These are phyloP conservation scores for Macaca fascicularis DNA, from an alignment of 2,113 vertebrate species.

Conservation along the genomic window DNA sequence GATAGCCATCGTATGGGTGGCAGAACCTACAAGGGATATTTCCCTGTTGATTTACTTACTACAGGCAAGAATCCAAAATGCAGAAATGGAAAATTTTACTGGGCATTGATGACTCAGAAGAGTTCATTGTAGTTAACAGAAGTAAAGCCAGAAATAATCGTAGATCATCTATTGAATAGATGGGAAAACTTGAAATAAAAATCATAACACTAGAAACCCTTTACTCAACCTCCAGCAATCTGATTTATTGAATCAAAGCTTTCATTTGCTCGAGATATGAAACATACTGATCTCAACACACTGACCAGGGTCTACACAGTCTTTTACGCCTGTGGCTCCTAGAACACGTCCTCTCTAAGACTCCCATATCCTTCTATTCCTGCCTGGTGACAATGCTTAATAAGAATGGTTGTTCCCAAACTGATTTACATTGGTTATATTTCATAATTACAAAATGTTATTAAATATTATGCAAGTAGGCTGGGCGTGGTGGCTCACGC, in stretches of 20 bases:
- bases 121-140: not conserved
- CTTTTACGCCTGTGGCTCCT: too few relatives aligned
- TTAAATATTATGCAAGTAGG: not conserved
- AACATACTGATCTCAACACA: not conserved
- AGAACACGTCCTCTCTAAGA: not conserved
- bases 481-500: rapidly evolving
- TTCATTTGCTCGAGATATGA: not conserved
- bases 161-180: not conserved
- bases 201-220: not conserved
- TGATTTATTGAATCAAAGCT: not conserved
- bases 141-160: not conserved
- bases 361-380: not conserved
- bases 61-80: not conserved
- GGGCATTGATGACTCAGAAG: not conserved
- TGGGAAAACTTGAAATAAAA: not conserved
- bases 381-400: not conserved
- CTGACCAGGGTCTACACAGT: not conserved
- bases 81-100: not conserved
- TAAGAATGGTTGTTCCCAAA: not conserved
- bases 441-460: not conserved
- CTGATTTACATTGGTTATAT: not conserved
- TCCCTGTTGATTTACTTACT: not conserved
- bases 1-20: too few relatives aligned
- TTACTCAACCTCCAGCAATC: not conserved
- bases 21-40: not conserved